Base-by-base conservation (phyloP, 1,140 invertebrate genomes). In the Drosophila lowei region DNA sequence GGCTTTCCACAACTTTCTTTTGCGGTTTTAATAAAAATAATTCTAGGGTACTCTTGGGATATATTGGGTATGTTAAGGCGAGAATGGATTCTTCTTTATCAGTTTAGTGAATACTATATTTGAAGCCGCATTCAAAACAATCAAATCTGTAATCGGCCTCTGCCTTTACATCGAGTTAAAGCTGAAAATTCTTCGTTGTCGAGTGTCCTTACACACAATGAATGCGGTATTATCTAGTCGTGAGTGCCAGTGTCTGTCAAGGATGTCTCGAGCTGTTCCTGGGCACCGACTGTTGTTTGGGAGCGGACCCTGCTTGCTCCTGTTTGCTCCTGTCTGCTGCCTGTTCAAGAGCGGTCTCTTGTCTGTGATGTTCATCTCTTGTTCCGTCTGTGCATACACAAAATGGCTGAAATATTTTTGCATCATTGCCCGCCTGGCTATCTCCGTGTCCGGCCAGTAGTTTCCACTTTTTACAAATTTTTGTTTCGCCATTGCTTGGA, bases 381-480 rank as follows among this genome's bases (percentile, higher is more conserved):
- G 30, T 63, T 62, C 49, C 54, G 63, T 68, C 62, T 38, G 25
- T 18, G 41, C 3, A 54, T 34, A 48, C 48, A 50, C 9, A 73
- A 60, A 56, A 50, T 54, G 38, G 48, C 54, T 49, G 41, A 74
- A 75, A 86, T 76, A 72, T 72, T 63, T 75, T 67, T 75, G 65
- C 50, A 54, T 72, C 16, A 72, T 71, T 78, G 71, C 61, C 44
- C 30, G 47, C 41, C 56, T 38, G 30, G 59, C 55, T 73, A 42
- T 55, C n/a, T 13, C 21, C 56, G 41, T 59, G 68, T 81, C 63
- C 70, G 64, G 48, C 23, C 66, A 65, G 80, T 76, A 70, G 83
- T 75, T 71, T 67, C 23, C 70, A 61, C 62, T 70, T 79, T 25
- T 53, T 63, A 49, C 46, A 21, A 15, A 53, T 62, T 65, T 65